phyloP scores from a whole-genome alignment of 2,113 vertebrate genomes.

The Sisor rabdophorus region DNA sequence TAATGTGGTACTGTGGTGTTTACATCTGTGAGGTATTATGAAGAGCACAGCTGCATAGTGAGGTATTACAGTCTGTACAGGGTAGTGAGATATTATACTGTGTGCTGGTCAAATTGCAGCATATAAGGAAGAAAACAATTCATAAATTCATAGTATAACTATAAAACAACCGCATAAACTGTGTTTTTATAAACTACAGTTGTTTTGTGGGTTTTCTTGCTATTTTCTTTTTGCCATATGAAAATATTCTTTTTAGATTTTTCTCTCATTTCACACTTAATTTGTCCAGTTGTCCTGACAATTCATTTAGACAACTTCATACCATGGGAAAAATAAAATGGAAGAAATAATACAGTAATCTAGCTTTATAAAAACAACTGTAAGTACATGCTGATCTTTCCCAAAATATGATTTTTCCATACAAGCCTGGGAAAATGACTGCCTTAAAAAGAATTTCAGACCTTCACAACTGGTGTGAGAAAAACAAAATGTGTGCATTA shows the following conservation, averaged over 20 bases:
- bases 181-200: too few relatives aligned
- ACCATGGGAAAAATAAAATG: background rate
- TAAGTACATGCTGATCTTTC: background rate
- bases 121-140: too few relatives aligned
- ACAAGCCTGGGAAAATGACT: background rate
- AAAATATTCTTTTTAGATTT: too few relatives aligned
- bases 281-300: background rate
- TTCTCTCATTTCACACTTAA: too few relatives aligned
- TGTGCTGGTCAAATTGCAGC: background rate
- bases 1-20: background rate
- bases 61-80: background rate
- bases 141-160: too few relatives aligned
- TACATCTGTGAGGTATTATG: background rate
- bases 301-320: background rate
- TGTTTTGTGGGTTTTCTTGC: too few relatives aligned
- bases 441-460: background rate
- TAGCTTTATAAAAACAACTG: background rate
- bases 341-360: background rate
- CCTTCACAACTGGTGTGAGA: background rate
- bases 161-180: too few relatives aligned
- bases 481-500: background rate
- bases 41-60: background rate
- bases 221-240: too few relatives aligned
- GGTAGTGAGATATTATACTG: background rate
- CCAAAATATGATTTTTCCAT: background rate